Conservation (phyloP, 2,888 invertebrate species). For the Eremobia ochroleuca region DNA sequence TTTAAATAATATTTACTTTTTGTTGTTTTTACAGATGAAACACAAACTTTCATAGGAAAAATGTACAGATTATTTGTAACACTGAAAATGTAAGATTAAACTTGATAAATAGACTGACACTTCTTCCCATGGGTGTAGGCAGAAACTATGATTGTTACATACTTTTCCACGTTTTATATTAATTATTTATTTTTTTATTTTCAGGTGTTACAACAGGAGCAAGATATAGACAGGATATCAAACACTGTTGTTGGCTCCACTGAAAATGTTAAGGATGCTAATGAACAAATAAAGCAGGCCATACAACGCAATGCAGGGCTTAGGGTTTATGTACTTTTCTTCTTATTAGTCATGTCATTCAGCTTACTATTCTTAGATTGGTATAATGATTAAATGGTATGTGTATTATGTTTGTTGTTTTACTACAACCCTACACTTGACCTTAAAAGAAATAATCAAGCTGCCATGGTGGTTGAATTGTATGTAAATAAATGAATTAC, state of each 20-base stretch:
- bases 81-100: background rate
- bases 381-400: constrained; percentile 95
- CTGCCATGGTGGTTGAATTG: background rate
- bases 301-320: constrained; percentile 99
- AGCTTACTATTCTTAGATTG: constrained; percentile 99
- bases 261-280: constrained; percentile 98
- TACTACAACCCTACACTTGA: background rate
- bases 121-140: background rate
- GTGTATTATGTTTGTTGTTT: constrained; percentile 13
- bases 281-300: constrained; percentile 99
- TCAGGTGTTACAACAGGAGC: constrained; percentile 97
- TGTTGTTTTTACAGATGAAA: background rate
- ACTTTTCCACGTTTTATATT: background rate
- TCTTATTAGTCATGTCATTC: constrained; percentile 98
- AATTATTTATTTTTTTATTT: constrained; percentile 57
- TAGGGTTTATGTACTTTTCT: constrained; percentile 98
- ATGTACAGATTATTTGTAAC: background rate
- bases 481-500: background rate
- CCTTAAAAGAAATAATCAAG: background rate
- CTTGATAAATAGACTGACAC: background rate
- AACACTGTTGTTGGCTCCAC: constrained; percentile 97
- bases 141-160: background rate
- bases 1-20: background rate
- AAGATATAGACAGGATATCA: constrained; percentile 97
- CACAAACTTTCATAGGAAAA: background rate